phyloP scores from a whole-genome alignment of 2,888 invertebrate genomes.

The Eueremaeus valkanovi region DNA sequence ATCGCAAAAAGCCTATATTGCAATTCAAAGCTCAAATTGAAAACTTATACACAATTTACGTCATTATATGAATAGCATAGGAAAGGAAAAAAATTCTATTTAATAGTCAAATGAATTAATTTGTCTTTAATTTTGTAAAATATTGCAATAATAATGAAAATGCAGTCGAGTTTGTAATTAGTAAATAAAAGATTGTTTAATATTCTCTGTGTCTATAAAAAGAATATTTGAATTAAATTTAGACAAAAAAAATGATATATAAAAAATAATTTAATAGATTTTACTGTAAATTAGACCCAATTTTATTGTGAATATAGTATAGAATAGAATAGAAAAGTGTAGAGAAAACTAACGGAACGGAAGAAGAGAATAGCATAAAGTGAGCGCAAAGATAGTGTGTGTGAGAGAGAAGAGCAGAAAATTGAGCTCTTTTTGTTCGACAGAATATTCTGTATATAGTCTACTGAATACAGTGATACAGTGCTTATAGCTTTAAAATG shows the following conservation, averaged over 20 bases:
- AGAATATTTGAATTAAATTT: too few species aligned
- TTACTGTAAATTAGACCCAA: background rate
- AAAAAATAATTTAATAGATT: background rate
- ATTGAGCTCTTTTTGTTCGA: background rate
- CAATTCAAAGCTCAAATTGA: too few species aligned
- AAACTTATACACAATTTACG: too few species aligned
- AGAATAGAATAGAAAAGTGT: background rate
- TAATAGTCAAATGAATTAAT: too few species aligned
- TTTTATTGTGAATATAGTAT: background rate
- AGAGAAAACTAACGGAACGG: background rate
- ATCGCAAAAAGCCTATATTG: too few species aligned
- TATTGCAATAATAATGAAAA: too few species aligned
- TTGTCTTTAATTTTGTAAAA: too few species aligned
- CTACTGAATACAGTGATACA: background rate
- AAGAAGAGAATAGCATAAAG: background rate
- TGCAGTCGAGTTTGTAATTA: too few species aligned
- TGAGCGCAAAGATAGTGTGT: slow-evolving; percentile 1
- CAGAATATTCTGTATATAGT: slow-evolving; percentile 4
- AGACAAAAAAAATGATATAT: background rate
- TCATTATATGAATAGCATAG: too few species aligned
- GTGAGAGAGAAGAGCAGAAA: slow-evolving; percentile 2
- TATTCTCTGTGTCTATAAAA: too few species aligned
- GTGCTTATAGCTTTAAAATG: background rate
- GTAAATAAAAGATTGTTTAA: too few species aligned
- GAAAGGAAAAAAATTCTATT: too few species aligned